These are phyloP conservation scores for Paguma larvata DNA, from an alignment of 2,797 vertebrate species.

Conservation along the genomic window DNA sequence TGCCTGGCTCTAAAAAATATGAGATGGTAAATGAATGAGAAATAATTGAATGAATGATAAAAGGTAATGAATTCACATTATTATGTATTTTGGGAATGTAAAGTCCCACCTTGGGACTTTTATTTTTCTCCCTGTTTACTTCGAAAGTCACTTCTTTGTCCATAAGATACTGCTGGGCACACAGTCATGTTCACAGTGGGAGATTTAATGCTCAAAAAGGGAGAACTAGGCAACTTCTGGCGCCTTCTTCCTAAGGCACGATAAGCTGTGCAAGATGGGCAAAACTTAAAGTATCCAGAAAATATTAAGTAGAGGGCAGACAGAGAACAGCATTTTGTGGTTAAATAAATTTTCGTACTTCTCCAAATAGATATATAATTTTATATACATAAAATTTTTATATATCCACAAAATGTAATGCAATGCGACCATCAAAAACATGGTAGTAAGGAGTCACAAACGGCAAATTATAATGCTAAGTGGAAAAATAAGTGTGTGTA, in stretches of 20 bases:
- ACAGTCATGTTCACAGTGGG: neutral
- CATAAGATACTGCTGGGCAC: neutral
- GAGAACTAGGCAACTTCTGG: conserved; percentile 5
- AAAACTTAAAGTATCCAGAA: neutral
- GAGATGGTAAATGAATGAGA: neutral
- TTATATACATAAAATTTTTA: neutral
- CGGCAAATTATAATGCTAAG: neutral
- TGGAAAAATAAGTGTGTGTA: neutral
- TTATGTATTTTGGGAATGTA: neutral
- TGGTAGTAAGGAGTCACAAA: neutral
- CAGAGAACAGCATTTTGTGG: neutral
- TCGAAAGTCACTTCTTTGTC: neutral
- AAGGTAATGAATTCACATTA: neutral
- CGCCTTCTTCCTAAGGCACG: neutral
- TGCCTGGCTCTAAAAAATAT: neutral
- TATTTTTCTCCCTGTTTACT: neutral
- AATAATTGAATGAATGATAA: neutral
- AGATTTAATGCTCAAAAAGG: conserved; percentile 11
- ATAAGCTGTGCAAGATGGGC: neutral
- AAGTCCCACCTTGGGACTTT: neutral
- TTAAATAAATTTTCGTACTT: neutral
- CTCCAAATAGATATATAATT: neutral
- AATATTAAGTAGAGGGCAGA: neutral
- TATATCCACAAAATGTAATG: neutral
- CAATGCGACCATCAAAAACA: neutral